Conservation (phyloP, 2,113 vertebrate species). For the Ceyx melanurus region DNA sequence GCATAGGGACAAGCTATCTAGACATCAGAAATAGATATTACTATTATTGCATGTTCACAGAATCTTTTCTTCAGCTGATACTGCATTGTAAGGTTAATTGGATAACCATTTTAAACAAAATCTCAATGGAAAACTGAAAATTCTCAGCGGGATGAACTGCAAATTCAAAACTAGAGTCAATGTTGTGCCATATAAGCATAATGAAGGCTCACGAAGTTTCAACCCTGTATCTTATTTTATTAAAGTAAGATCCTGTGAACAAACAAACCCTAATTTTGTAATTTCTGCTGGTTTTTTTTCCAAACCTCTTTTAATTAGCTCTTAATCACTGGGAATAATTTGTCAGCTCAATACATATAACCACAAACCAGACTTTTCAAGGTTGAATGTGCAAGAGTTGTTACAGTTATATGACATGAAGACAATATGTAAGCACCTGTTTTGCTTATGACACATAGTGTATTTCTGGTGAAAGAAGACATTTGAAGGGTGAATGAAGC, state of each 20-base stretch:
- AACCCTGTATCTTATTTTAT: not conserved
- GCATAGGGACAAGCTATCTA: constrained; percentile 15
- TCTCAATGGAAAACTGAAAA: not conserved
- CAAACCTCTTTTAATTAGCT: not conserved
- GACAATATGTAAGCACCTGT: not conserved
- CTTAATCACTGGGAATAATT: not conserved
- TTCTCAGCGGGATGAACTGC: not conserved
- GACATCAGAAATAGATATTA: not conserved
- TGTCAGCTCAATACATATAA: not conserved
- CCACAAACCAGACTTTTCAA: not conserved
- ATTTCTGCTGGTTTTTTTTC: not conserved
- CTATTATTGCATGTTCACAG: not conserved
- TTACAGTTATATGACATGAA: not conserved
- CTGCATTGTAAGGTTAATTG: constrained; percentile 1
- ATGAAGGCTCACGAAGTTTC: not conserved
- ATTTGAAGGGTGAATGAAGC: not conserved
- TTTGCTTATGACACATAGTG: not conserved
- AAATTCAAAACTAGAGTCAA: not conserved
- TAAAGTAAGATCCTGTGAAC: not conserved
- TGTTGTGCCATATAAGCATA: not conserved
- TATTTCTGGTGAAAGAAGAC: not conserved
- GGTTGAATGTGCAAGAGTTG: rapidly evolving
- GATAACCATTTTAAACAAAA: not conserved
- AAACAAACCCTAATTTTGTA: not conserved
- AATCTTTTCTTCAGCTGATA: constrained; percentile 32